These are phyloP conservation scores for Ploceus nigricollis DNA, from an alignment of 2,113 vertebrate genomes.

Conservation along the genomic window DNA sequence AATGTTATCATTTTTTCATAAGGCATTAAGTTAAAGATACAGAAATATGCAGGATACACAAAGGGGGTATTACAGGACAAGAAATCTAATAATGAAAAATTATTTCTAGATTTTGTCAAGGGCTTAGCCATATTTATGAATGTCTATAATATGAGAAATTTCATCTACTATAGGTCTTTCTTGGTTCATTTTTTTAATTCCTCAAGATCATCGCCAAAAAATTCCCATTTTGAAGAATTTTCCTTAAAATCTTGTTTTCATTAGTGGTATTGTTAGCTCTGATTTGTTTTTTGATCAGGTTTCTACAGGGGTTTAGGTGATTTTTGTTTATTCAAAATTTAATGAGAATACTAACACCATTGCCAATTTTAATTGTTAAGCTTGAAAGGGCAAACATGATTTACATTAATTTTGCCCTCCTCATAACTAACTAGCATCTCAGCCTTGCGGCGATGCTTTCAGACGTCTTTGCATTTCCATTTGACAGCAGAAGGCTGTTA, in stretches of 20 bases:
- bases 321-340: conserved; percentile 51
- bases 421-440: conserved; percentile 51
- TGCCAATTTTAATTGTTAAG: conserved; percentile 29
- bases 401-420: conserved; percentile 56
- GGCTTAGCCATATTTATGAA: background rate
- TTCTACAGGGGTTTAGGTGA: background rate
- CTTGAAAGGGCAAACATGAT: conserved; percentile 57
- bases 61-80: background rate
- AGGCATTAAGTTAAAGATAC: background rate
- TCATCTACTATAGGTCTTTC: background rate
- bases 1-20: background rate
- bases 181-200: background rate
- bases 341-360: conserved; percentile 12
- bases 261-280: background rate
- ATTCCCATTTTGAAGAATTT: background rate
- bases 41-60: background rate
- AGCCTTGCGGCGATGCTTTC: background rate
- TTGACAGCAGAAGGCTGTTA: conserved; percentile 28
- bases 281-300: background rate
- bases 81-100: background rate
- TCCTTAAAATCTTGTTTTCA: background rate
- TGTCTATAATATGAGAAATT: background rate
- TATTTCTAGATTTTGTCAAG: background rate
- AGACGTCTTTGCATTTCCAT: conserved; percentile 37
- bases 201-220: background rate